These are phyloP conservation scores for Latrodectus hesperus DNA, from an alignment of 2,888 invertebrate species.

Conservation along the genomic window DNA sequence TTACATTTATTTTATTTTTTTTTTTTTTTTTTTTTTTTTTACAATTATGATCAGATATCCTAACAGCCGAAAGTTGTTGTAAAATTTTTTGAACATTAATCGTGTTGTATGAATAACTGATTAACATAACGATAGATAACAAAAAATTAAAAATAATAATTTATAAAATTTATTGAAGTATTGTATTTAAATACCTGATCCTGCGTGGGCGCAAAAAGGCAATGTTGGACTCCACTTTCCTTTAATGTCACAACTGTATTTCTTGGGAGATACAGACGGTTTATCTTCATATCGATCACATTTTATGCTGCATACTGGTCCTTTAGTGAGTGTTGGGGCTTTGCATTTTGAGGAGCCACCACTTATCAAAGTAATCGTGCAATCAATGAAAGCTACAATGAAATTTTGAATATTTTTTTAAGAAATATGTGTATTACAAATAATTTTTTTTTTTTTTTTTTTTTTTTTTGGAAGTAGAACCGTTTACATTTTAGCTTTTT, in stretches of 20 bases:
- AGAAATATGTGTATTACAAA: not conserved
- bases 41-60: too few relatives aligned
- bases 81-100: too few relatives aligned
- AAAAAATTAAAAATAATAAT: too few relatives aligned
- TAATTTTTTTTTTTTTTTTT: not conserved
- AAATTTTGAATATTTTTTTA: not conserved
- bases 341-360: conserved; percentile 26
- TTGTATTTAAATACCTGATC: conserved; percentile 35
- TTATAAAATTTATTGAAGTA: too few relatives aligned
- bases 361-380: conserved; percentile 22
- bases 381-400: conserved; percentile 44
- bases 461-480: too few relatives aligned
- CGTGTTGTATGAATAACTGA: too few relatives aligned
- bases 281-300: conserved; percentile 46
- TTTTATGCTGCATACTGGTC: conserved; percentile 7
- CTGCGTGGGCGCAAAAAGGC: conserved; percentile 38
- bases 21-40: too few relatives aligned
- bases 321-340: not conserved
- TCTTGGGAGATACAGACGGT: not conserved
- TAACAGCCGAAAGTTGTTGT: too few relatives aligned
- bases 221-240: conserved; percentile 40
- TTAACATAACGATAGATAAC: too few relatives aligned
- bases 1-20: too few relatives aligned
- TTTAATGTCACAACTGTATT: conserved; percentile 1
- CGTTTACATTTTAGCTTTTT: too few relatives aligned